Conservation (phyloP, 1,140 invertebrate genomes). For the Aphaenogaster floridana region DNA sequence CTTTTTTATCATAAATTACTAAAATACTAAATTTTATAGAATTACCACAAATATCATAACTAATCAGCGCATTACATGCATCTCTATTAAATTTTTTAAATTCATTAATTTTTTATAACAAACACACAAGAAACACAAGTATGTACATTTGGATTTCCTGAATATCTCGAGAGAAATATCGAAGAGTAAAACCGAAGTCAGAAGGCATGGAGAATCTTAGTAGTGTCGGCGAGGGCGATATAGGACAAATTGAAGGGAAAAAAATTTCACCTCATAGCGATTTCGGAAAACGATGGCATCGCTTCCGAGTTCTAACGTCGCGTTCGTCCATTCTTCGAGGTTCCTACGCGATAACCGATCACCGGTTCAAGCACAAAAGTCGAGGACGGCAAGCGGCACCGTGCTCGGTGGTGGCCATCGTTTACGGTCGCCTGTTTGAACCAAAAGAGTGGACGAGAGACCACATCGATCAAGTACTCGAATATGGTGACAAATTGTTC, state of each 20-base stretch:
- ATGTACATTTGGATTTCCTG: not conserved
- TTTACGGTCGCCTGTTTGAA: slow-evolving; percentile 76
- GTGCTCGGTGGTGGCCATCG: slow-evolving; percentile 74
- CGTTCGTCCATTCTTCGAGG: slow-evolving; percentile 75
- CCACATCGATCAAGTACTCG: slow-evolving; percentile 75
- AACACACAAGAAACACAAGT: not conserved
- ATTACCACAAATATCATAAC: not conserved
- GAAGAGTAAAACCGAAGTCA: slow-evolving; percentile 9
- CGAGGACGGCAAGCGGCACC: slow-evolving; percentile 79
- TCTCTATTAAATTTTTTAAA: not conserved
- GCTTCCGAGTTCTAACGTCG: slow-evolving; percentile 72
- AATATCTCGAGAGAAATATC: slow-evolving; percentile 30
- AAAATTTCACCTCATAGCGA: not conserved
- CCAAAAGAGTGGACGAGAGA: slow-evolving; percentile 75
- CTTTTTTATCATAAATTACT: not conserved
- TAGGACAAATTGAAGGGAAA: not conserved
- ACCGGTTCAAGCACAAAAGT: slow-evolving; percentile 78
- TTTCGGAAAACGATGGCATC: slow-evolving; percentile 75
- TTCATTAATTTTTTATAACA: not conserved
- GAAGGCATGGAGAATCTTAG: not conserved
- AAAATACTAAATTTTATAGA: not conserved
- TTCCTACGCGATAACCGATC: slow-evolving; percentile 73
- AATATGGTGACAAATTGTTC: slow-evolving; percentile 80
- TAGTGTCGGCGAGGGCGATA: slow-evolving; percentile 53
- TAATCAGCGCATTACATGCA: not conserved